phyloP scores from a whole-genome alignment of 2,888 invertebrate genomes.

The Ectemnius continuus region DNA sequence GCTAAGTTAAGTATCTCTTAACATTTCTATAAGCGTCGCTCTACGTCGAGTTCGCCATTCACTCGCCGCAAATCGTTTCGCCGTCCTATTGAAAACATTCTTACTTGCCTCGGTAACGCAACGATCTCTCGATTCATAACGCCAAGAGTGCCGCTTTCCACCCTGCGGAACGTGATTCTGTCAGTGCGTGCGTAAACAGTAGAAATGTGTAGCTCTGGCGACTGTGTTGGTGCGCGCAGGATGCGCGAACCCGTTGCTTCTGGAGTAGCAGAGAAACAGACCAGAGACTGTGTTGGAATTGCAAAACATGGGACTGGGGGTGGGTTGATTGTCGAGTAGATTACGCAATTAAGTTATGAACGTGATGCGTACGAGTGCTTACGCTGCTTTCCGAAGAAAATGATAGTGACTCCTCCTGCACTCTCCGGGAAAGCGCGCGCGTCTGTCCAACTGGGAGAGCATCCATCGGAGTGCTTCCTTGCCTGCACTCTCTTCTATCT shows the following conservation, averaged over 20 bases:
- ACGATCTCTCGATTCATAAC: not conserved
- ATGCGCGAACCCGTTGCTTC: not conserved
- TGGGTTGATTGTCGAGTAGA: conserved; percentile 60
- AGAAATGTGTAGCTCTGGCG: conserved; percentile 10
- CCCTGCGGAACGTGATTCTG: conserved; percentile 49
- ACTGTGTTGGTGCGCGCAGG: not conserved
- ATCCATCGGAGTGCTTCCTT: conserved; percentile 8
- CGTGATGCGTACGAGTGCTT: conserved; percentile 63
- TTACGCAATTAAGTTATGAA: conserved; percentile 74
- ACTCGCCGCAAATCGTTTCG: no score
- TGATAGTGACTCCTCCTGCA: conserved; percentile 54
- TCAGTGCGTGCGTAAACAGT: conserved; percentile 20
- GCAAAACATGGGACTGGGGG: conserved; percentile 39
- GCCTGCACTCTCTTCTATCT: conserved; percentile 16
- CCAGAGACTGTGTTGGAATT: conserved; percentile 30
- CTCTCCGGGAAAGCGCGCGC: conserved; percentile 11
- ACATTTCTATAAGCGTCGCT: no score
- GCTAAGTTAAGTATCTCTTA: no score
- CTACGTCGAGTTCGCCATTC: no score
- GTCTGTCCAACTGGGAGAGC: conserved; percentile 28
- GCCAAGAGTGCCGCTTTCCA: conserved; percentile 38
- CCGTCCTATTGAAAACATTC: no score
- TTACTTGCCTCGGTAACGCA: no score
- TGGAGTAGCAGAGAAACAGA: not conserved
- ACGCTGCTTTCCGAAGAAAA: conserved; percentile 59